Evolutionary conservation across 2,888 invertebrate genomes (phyloP).

Genomic region (Lapara coniferarum): DNA sequence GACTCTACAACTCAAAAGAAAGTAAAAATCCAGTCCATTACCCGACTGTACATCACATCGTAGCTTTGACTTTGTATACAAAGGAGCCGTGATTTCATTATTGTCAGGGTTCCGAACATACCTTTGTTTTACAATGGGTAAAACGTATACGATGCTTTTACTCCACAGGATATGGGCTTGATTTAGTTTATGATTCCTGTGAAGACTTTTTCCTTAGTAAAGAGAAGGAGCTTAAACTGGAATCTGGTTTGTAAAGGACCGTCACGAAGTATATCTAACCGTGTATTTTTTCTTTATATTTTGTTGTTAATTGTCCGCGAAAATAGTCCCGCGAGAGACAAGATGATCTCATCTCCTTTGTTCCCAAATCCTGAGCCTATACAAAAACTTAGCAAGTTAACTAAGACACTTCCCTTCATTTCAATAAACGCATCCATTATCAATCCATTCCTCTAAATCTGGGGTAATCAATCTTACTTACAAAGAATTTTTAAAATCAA

Average conservation of each 20-base stretch:
- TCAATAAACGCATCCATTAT: no score
- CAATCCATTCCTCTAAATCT: background rate
- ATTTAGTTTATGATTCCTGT: background rate
- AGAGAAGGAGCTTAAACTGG: no score
- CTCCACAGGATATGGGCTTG: background rate
- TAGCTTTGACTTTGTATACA: conserved; percentile 43
- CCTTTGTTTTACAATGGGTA: conserved; percentile 26
- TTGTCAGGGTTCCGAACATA: conserved; percentile 1
- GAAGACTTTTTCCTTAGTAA: background rate
- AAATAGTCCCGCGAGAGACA: no score
- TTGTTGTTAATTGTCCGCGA: no score
- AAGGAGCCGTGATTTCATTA: conserved; percentile 47
- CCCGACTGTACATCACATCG: conserved; percentile 38
- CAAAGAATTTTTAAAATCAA: conserved; percentile 16
- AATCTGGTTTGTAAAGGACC: no score
- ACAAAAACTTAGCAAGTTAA: no score
- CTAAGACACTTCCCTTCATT: no score
- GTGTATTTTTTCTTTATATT: no score
- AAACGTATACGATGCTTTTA: conserved; percentile 2
- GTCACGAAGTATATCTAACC: no score
- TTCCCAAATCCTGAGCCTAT: no score
- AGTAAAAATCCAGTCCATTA: conserved; percentile 41
- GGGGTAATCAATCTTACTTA: conserved; percentile 8
- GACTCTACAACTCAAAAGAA: conserved; percentile 17
- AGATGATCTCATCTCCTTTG: no score